Percentiles rank a stretch among this genome's conserved stretches.
Evolutionary conservation across 2,113 vertebrate species (phyloP).

Genomic region (Lepisosteus oculatus): DNA sequence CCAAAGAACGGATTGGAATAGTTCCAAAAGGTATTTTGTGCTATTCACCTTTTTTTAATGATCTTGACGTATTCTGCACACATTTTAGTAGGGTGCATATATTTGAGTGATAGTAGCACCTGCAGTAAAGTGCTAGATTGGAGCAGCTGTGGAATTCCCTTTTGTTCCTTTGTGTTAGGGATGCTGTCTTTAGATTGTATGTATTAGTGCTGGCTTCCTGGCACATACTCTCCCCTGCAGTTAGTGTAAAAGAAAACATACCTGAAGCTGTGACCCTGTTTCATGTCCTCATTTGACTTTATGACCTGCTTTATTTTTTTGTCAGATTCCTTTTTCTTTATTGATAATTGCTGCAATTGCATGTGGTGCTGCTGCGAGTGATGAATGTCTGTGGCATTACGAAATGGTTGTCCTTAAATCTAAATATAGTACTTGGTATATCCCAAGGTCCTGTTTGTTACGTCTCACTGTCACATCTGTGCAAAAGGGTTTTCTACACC

Average conservation of each 20-base stretch:
- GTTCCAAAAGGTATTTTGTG: too few relatives aligned
- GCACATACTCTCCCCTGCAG: too few relatives aligned
- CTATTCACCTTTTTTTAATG: too few relatives aligned
- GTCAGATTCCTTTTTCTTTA: neutral
- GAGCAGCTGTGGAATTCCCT: constrained; percentile 13
- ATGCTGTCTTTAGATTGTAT: too few relatives aligned
- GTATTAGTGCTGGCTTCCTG: too few relatives aligned
- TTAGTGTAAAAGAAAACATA: too few relatives aligned
- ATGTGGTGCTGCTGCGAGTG: neutral
- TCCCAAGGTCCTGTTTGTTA: neutral
- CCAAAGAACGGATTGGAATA: neutral
- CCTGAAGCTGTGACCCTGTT: too few relatives aligned
- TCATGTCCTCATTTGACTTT: too few relatives aligned
- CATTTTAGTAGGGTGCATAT: too few relatives aligned
- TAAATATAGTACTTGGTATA: neutral
- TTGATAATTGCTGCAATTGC: too few relatives aligned
- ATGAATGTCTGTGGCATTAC: neutral
- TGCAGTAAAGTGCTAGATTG: neutral
- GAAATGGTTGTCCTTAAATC: neutral
- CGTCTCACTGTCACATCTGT: neutral
- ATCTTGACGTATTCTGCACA: too few relatives aligned
- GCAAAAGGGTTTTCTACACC: neutral
- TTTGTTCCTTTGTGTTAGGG: neutral
- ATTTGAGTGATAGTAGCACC: neutral
- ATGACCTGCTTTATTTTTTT: neutral